Conservation (phyloP, 2,113 vertebrate genomes). For the Collichthys lucidus region DNA sequence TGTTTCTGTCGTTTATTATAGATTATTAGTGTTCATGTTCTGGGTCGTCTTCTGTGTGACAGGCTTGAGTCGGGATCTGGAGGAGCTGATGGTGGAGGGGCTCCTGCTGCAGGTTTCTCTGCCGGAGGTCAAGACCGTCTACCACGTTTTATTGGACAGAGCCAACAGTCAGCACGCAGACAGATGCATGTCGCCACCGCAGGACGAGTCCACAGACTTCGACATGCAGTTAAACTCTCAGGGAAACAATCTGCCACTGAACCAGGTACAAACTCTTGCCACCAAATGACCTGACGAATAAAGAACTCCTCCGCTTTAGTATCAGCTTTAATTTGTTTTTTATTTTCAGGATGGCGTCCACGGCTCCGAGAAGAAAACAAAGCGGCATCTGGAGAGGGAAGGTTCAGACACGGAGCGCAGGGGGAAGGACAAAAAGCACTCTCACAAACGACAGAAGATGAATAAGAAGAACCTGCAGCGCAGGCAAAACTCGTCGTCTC, state of each 20-base stretch:
- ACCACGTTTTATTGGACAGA: slow-evolving; percentile 87
- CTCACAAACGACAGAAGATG: slow-evolving; percentile 90
- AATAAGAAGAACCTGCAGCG: slow-evolving; percentile 83
- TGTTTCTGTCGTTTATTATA: not conserved
- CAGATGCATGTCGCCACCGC: slow-evolving; percentile 74
- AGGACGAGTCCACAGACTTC: slow-evolving; percentile 54
- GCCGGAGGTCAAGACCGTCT: slow-evolving; percentile 92
- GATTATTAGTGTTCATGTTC: slow-evolving; percentile 1
- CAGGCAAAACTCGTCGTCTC: slow-evolving; percentile 81
- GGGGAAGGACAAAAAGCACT: slow-evolving; percentile 86
- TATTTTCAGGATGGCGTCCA: slow-evolving; percentile 75
- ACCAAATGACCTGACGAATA: not conserved
- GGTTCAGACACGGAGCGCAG: slow-evolving; percentile 79
- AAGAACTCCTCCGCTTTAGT: not conserved
- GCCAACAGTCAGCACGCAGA: slow-evolving; percentile 72
- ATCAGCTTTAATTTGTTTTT: not conserved
- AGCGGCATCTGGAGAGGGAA: slow-evolving; percentile 89
- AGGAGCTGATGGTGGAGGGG: slow-evolving; percentile 95
- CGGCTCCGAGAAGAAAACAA: slow-evolving; percentile 89
- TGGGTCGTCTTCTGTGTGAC: not conserved
- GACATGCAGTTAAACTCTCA: slow-evolving; percentile 80
- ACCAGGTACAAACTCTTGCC: slow-evolving; percentile 63
- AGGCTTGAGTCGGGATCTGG: slow-evolving; percentile 91
- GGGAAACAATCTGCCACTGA: slow-evolving; percentile 62
- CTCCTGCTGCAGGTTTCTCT: slow-evolving; percentile 93